phyloP scores from a whole-genome alignment of 2,888 invertebrate genomes.

The Podotricha telesiphe region DNA sequence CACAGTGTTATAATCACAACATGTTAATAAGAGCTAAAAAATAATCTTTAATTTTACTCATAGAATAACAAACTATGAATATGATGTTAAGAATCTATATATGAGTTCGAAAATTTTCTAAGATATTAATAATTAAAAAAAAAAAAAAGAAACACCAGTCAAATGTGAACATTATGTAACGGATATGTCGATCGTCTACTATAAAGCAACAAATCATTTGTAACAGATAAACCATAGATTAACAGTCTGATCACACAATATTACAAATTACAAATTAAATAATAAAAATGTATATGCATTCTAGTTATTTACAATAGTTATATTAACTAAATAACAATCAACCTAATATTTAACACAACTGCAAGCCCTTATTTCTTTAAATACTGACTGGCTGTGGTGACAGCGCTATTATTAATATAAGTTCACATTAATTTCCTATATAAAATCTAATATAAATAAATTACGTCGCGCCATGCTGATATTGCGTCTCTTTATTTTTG shows the following conservation, averaged over 20 bases:
- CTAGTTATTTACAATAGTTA: constrained; percentile 83
- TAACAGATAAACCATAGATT: constrained; percentile 82
- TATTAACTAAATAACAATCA: constrained; percentile 84
- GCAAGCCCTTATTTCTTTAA: constrained; percentile 68
- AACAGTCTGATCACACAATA: constrained; percentile 83
- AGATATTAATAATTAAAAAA: constrained; percentile 45
- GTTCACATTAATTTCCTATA: constrained; percentile 44
- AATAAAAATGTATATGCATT: constrained; percentile 75
- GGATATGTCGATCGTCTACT: constrained; percentile 77
- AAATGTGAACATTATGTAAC: constrained; percentile 62
- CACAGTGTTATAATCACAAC: constrained; percentile 60
- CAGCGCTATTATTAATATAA: constrained; percentile 54
- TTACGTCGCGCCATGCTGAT: constrained; percentile 49
- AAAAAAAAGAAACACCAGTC: constrained; percentile 59
- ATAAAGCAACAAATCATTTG: constrained; percentile 79
- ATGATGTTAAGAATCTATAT: constrained; percentile 45
- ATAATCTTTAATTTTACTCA: not conserved
- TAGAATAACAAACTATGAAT: constrained; percentile 19
- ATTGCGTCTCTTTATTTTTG: constrained; percentile 30
- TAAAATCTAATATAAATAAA: constrained; percentile 52
- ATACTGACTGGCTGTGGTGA: constrained; percentile 73
- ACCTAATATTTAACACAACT: constrained; percentile 67
- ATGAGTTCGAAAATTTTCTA: constrained; percentile 39
- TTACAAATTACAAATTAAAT: constrained; percentile 84
- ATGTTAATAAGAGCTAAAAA: constrained; percentile 32